Conservation (phyloP, 1,140 invertebrate species). For the Chelonus insularis region DNA sequence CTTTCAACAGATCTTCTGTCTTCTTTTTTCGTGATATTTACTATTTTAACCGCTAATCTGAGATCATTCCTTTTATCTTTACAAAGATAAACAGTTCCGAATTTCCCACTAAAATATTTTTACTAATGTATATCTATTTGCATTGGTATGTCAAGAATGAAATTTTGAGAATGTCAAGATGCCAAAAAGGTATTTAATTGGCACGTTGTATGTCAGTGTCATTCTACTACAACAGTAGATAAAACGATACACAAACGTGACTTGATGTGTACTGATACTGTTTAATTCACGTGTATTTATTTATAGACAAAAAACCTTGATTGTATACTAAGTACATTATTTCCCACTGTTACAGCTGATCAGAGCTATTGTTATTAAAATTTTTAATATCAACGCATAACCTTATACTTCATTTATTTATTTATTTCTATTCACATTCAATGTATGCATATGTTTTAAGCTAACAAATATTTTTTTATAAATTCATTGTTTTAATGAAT, state of each 20-base stretch:
- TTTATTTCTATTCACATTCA: no score
- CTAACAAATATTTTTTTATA: no score
- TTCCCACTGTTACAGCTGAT: no score
- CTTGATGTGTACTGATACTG: constrained; percentile 30
- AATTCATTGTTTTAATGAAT: no score
- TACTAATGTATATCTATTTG: neutral
- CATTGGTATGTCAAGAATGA: constrained; percentile 34
- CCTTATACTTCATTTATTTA: neutral
- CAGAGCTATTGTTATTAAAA: constrained; percentile 24
- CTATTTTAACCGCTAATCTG: constrained; percentile 90
- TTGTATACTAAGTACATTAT: constrained; percentile 31
- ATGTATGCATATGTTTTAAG: no score
- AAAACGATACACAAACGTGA: neutral
- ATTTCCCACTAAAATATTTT: constrained; percentile 84
- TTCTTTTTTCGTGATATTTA: constrained; percentile 80
- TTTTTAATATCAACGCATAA: constrained; percentile 1
- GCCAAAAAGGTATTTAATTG: constrained; percentile 1
- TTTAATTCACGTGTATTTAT: constrained; percentile 43
- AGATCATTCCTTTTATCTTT: constrained; percentile 79
- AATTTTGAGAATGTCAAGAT: neutral
- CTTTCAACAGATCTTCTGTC: constrained; percentile 89
- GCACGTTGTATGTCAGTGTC: neutral
- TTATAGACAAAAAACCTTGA: constrained; percentile 54
- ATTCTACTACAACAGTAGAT: neutral
- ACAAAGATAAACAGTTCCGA: constrained; percentile 94